Evolutionary conservation across 2,888 invertebrate species (phyloP).

Genomic region (Drosophila paracracens): DNA sequence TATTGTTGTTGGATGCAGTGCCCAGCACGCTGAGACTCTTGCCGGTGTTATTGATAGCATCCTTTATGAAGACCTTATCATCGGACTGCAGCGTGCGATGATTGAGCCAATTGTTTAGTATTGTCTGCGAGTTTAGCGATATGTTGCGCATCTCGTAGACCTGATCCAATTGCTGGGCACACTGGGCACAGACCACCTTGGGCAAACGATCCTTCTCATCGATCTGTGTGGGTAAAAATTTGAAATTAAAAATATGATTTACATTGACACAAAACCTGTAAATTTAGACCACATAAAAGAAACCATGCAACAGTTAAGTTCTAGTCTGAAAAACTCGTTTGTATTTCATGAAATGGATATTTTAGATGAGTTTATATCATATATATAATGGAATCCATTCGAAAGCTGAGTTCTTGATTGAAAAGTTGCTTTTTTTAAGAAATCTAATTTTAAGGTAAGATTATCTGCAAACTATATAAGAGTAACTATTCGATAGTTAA

Average conservation of each 20-base stretch:
- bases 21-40: slow-evolving; percentile 75
- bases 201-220: slow-evolving; percentile 89
- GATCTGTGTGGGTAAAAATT: slow-evolving; percentile 84
- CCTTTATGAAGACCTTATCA: slow-evolving; percentile 88
- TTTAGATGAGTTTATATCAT: neutral
- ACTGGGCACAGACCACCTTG: slow-evolving; percentile 89
- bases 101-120: slow-evolving; percentile 89
- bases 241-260: neutral
- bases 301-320: neutral
- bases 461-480: neutral
- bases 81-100: slow-evolving; percentile 88
- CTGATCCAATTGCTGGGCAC: slow-evolving; percentile 88
- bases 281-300: neutral
- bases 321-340: neutral
- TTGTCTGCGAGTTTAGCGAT: slow-evolving; percentile 88
- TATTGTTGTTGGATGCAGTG: slow-evolving; percentile 13
- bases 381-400: neutral
- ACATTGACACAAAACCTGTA: neutral
- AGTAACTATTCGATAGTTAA: neutral
- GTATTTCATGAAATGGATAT: neutral
- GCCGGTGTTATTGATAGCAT: slow-evolving; percentile 81
- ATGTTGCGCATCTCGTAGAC: slow-evolving; percentile 88
- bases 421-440: neutral
- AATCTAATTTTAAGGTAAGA: neutral
- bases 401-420: neutral